Evolutionary conservation across 1,140 invertebrate species (phyloP), one percentile per base, ranked within the genome.

Genomic region (Eurosta solidaginis): DNA sequence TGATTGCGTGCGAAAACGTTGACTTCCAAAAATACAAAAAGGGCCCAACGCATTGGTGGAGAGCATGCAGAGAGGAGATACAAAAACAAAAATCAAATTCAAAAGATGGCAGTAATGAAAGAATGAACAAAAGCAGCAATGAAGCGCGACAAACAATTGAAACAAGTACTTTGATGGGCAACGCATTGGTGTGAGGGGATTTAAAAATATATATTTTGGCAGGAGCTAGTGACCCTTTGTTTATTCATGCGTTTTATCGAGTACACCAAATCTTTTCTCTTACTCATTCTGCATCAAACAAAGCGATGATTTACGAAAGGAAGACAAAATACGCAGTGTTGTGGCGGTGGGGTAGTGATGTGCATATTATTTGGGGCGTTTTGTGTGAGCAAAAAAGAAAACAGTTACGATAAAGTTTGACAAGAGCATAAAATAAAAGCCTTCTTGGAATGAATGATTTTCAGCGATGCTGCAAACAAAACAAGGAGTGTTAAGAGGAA

Each of bases 1-100:
- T 68, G 59, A 68, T 68, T 68, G 59, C 59, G 59, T 68, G 59
- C 59, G 59, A 68, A 68, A 68, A 68, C 40, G 59, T 68, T 68
- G 59, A 68, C 59, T 68, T 68, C 59, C 59, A 68, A 40, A 68
- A n/a, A 68, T 40, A 68, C 59, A 68, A 68, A 68, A 68, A 29
- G 33, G n/a, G 20, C 12, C 59, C 36, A 68, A 27, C 7, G 40
- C 40, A n/a, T 17, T 33, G 36, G 17, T 2, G 59, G 20, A 40
- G 59, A 7, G 10, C 27, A 1, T 17, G 2, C 36, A 20, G 22
- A 40, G 17, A 40, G 40, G n/a, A 68, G 40, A 17, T 40, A 68
- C 27, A 59, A 25, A 52, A 10, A 52, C 49, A 20, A 49, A 49
- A 10, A 49, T 33, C 36, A 5, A 68, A 68, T 40, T 68, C 20